Conservation (phyloP, 2,888 invertebrate species). For the Bellardia bayeri region DNA sequence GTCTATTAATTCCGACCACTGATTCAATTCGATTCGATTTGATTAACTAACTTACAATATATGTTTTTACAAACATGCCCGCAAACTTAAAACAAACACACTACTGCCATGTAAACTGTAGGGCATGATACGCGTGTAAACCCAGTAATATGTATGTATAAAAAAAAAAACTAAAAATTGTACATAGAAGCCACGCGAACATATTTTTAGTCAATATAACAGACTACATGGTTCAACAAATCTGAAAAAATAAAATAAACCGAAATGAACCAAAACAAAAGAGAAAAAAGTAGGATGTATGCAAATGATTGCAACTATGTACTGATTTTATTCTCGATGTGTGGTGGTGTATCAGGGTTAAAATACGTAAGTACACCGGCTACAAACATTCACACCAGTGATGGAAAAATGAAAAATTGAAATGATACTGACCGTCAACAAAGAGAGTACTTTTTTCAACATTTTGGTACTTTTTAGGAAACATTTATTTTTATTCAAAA, state of each 20-base stretch:
- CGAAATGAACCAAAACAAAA: slow-evolving; percentile 21
- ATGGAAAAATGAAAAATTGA: too few species aligned
- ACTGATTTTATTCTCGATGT: slow-evolving; percentile 53
- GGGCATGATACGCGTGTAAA: neutral
- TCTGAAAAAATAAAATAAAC: slow-evolving; percentile 28
- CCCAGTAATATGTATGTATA: neutral
- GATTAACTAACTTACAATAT: too few species aligned
- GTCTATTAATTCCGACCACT: too few species aligned
- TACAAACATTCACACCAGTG: slow-evolving; percentile 29
- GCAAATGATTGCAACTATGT: slow-evolving; percentile 68
- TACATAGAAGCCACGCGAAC: slow-evolving; percentile 32
- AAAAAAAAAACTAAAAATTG: neutral
- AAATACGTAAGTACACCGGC: slow-evolving; percentile 46
- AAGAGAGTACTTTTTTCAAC: too few species aligned
- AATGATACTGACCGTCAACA: too few species aligned
- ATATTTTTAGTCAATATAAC: slow-evolving; percentile 39
- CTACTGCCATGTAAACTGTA: neutral
- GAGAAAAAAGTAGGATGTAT: slow-evolving; percentile 58
- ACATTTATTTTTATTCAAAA: too few species aligned
- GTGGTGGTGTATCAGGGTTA: slow-evolving; percentile 62
- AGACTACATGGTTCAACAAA: slow-evolving; percentile 42
- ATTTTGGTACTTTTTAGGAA: too few species aligned
- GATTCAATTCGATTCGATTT: too few species aligned
- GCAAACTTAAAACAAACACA: neutral
- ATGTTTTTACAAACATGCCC: too few species aligned